Conservation (phyloP, 1,140 invertebrate species). For the Drosophila mojavensis region DNA sequence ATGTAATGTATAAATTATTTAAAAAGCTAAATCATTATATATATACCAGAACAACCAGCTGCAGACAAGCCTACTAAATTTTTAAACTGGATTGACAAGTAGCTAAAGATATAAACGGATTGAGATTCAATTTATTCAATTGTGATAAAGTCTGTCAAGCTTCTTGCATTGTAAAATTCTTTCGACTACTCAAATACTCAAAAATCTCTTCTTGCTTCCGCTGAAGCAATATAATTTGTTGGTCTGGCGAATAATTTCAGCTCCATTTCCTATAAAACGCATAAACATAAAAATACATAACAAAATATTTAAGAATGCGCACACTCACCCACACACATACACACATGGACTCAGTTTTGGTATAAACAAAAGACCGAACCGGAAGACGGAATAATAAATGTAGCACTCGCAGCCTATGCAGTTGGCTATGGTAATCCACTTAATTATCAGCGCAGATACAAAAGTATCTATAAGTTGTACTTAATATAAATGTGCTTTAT, state of each 20-base stretch:
- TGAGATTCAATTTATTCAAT: too few species aligned
- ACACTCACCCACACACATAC: not conserved
- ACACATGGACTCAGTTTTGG: constrained; percentile 16
- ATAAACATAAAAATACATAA: constrained; percentile 42
- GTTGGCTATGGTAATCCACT: constrained; percentile 45
- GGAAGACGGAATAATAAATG: constrained; percentile 30
- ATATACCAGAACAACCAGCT: too few species aligned
- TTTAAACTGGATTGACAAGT: not conserved
- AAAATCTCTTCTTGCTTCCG: not conserved
- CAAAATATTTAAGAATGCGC: constrained; percentile 28
- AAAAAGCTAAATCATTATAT: too few species aligned
- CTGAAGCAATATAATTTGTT: not conserved
- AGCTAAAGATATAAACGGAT: not conserved
- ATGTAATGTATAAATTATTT: too few species aligned
- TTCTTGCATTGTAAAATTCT: too few species aligned
- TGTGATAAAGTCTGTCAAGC: too few species aligned
- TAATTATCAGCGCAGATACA: constrained; percentile 51
- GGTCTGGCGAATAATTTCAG: constrained; percentile 30
- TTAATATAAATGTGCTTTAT: constrained; percentile 33
- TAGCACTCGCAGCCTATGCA: constrained; percentile 13
- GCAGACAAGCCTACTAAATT: not conserved
- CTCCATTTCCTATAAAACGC: constrained; percentile 15
- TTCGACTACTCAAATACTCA: not conserved
- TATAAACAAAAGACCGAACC: constrained; percentile 42
- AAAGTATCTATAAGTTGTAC: constrained; percentile 37